Evolutionary conservation across 2,113 vertebrate species (phyloP), one percentile per base, ranked within the genome.

Genomic region (Gymnogyps californianus): DNA sequence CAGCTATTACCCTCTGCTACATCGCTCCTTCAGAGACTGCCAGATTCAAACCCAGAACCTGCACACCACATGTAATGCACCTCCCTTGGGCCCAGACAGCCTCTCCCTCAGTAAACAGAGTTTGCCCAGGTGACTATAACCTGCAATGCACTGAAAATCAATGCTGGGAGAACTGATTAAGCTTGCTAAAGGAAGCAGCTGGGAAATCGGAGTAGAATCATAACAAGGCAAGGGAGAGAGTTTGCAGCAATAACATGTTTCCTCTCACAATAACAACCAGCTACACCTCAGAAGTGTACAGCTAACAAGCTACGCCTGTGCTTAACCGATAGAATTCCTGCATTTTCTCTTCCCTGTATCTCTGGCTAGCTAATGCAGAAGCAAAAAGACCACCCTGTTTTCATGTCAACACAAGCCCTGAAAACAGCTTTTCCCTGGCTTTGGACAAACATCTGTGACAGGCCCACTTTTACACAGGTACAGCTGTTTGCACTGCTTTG

Each of bases 11-110:
- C 19, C 21, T 62, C 34, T 74, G 31, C 52, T 42, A 24, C 42
- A 46, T 25, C 2, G 4, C 7, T 40, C 34, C n/a, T 57, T 52
- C 64, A 58, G 58, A 80, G 13, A 26, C 10, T 58, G 54, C 17
- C 55, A 49, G 54, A 80, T 66, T 34, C 12, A 13, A 86, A 21
- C 13, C 22, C 34, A 66, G 36, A 52, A 44, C 20, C 10, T 34
- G 8, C 20, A 47, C 11, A 29, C 11, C 29, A 36, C n/a, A 51
- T 0, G 1, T 54, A 31, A 1, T 17, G 7, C 20, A 29, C 40
- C 10, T 66, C 40, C 20, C 1, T 0, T 40, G 32, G 25, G 52
- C 24, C 26, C 82, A 90, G 14, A 32, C 10, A 64, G 19, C n/a
- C 8, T 82, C 10, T 62, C n/a, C 17, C 34, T 65, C 36, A 26